These are phyloP conservation scores for Vireo griseus DNA, from an alignment of 2,797 vertebrate species.

Conservation along the genomic window DNA sequence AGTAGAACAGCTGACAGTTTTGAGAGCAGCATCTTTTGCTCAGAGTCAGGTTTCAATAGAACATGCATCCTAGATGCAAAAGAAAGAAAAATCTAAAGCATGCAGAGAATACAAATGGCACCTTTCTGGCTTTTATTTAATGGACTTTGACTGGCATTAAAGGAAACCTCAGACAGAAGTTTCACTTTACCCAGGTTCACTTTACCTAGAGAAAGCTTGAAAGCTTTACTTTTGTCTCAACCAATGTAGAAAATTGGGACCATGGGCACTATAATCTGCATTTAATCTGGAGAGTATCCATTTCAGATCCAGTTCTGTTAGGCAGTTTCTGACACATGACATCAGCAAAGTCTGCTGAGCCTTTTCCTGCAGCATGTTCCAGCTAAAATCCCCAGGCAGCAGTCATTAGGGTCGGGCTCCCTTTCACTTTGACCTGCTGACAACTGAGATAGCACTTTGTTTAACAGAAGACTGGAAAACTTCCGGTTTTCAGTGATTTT, in stretches of 20 bases:
- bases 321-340: background rate
- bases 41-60: background rate
- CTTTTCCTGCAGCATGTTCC: background rate
- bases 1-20: background rate
- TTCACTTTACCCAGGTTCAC: background rate
- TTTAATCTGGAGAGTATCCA: background rate
- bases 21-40: background rate
- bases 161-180: background rate
- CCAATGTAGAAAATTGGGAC: background rate
- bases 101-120: background rate
- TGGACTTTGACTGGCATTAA: background rate
- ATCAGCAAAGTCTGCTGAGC: background rate
- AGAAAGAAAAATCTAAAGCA: background rate
- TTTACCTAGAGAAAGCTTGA: background rate
- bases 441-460: background rate
- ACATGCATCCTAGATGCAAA: background rate
- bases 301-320: background rate
- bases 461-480: background rate
- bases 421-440: background rate
- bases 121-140: background rate
- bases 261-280: background rate
- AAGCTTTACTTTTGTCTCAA: background rate
- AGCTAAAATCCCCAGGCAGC: background rate
- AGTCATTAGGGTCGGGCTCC: background rate
- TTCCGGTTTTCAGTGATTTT: background rate